Conservation (phyloP, 2,113 vertebrate genomes). For the Spermophilus dauricus region DNA sequence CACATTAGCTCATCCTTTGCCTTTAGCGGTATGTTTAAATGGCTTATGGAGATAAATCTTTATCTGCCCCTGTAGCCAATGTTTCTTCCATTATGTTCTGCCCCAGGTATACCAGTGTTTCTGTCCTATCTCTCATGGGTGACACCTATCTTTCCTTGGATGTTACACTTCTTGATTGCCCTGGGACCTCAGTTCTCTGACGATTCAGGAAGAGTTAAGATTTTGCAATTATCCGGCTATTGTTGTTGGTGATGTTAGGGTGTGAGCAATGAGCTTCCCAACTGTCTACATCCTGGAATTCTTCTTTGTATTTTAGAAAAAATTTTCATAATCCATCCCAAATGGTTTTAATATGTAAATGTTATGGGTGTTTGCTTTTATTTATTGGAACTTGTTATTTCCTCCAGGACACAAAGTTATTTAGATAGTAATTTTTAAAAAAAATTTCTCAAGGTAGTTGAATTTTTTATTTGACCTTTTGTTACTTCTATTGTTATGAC, state of each 20-base stretch:
- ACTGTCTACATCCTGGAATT: constrained; percentile 47
- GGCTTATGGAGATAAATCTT: neutral
- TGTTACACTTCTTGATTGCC: constrained; percentile 18
- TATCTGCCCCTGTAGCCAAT: neutral
- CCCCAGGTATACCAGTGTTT: neutral
- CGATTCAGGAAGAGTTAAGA: constrained; percentile 2
- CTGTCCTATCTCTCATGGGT: neutral
- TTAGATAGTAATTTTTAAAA: neutral
- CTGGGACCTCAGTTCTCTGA: neutral
- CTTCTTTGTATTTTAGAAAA: constrained; percentile 33
- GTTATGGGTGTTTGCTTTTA: neutral
- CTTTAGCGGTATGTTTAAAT: neutral
- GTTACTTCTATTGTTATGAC: neutral
- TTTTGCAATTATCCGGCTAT: neutral
- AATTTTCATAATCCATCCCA: neutral
- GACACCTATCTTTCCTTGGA: neutral
- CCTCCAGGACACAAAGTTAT: constrained; percentile 23
- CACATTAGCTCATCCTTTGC: neutral
- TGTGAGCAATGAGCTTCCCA: constrained; percentile 13
- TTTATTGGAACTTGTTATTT: constrained; percentile 52
- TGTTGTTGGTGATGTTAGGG: constrained; percentile 39
- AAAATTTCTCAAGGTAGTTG: neutral
- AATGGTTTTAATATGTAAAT: constrained; percentile 29
- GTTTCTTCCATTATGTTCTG: neutral
- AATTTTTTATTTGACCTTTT: constrained; percentile 8